Evolutionary conservation across 1,140 invertebrate genomes (phyloP).

Genomic region (Lepidotrigona ventralis): DNA sequence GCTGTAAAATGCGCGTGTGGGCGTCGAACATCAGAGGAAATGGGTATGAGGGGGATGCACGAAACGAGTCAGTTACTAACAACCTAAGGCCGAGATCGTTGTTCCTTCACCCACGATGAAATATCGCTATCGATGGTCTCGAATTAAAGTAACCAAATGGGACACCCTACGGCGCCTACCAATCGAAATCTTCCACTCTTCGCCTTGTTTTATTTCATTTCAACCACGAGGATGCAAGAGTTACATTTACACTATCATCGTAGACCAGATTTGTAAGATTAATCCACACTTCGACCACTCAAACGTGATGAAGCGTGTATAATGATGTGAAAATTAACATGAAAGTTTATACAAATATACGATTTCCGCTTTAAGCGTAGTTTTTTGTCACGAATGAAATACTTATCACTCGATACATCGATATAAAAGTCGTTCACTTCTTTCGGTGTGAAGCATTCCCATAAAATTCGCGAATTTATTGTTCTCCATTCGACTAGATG

Average conservation of each 20-base stretch:
- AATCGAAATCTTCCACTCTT: not conserved
- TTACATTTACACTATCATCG: not conserved
- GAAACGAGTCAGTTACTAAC: slow-evolving; percentile 60
- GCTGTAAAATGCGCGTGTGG: slow-evolving; percentile 49
- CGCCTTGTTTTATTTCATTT: not conserved
- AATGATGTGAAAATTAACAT: too few relatives aligned
- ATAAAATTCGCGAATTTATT: too few relatives aligned
- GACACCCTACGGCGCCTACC: slow-evolving; percentile 41
- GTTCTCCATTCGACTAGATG: too few relatives aligned
- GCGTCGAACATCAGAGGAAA: slow-evolving; percentile 39
- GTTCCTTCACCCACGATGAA: slow-evolving; percentile 55
- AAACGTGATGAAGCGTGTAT: too few relatives aligned
- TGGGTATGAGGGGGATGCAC: slow-evolving; percentile 27
- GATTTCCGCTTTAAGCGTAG: too few relatives aligned
- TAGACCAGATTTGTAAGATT: too few relatives aligned
- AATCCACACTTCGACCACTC: too few relatives aligned
- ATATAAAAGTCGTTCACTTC: too few relatives aligned
- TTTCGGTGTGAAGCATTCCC: too few relatives aligned
- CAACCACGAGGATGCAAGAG: not conserved
- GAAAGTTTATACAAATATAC: too few relatives aligned
- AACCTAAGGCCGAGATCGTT: slow-evolving; percentile 64
- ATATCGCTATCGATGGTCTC: slow-evolving; percentile 62
- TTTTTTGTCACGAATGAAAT: too few relatives aligned
- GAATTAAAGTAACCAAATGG: slow-evolving; percentile 66
- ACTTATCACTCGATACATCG: too few relatives aligned